These are phyloP conservation scores for Polydrusus pterygomalis DNA, from an alignment of 2,888 invertebrate species.

Conservation along the genomic window DNA sequence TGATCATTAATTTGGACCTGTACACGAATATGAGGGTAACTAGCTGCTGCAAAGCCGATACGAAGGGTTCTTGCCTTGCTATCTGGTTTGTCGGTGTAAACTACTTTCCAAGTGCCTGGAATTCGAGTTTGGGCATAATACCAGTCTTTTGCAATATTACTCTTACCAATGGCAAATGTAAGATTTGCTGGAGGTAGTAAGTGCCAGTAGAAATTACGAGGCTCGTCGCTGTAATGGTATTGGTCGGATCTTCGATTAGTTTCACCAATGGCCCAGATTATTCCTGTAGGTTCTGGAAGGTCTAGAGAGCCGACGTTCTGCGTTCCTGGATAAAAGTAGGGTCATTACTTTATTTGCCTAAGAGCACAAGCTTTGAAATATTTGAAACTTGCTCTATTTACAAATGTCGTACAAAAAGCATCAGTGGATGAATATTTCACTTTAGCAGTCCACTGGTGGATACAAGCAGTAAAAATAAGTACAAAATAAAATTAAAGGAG, in stretches of 20 bases:
- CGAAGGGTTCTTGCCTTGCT: conserved; percentile 23
- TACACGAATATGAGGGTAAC: conserved; percentile 20
- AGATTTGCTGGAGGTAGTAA: conserved; percentile 46
- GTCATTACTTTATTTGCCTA: too few relatives aligned
- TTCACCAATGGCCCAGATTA: conserved; percentile 46
- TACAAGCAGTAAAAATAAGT: too few relatives aligned
- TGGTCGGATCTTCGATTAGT: conserved; percentile 38
- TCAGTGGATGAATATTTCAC: too few relatives aligned
- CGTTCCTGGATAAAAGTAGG: not conserved
- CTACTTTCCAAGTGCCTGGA: conserved; percentile 30
- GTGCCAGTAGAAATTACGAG: conserved; percentile 46
- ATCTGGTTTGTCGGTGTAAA: conserved; percentile 24
- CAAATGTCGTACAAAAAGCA: too few relatives aligned
- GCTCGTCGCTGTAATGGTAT: conserved; percentile 42
- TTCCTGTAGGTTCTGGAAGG: conserved; percentile 37
- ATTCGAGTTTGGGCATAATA: conserved; percentile 44
- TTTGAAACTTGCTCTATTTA: too few relatives aligned
- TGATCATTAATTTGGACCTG: conserved; percentile 24
- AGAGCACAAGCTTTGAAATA: too few relatives aligned
- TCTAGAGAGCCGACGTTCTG: conserved; percentile 25
- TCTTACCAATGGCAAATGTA: conserved; percentile 38
- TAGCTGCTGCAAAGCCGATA: conserved; percentile 45
- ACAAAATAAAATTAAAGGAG: too few relatives aligned
- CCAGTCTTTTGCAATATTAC: conserved; percentile 33
- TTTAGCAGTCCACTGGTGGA: too few relatives aligned